Base-by-base conservation (phyloP, 2,888 invertebrate species). In the Andrena praecox region DNA sequence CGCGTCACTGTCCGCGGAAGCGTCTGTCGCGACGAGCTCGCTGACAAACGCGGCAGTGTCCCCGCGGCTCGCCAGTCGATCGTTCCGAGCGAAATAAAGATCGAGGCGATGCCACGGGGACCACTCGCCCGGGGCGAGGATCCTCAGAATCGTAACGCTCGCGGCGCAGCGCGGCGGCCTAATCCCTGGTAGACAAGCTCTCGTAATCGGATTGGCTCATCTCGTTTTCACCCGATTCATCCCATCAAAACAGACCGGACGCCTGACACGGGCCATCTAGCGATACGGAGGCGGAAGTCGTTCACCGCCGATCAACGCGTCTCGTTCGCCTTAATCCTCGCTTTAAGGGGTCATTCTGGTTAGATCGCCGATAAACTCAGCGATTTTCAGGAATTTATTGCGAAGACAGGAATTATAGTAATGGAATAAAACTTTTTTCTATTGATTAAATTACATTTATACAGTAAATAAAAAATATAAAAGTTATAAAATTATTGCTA, bases 171-270 rank as follows among this genome's bases (percentile, higher is more conserved):
- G n/a, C n/a, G n/a, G 16, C 84, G 76, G 62, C 64, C 85, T 87
- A 90, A 89, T 91, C 89, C 87, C 80, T 69, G 79, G 82, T 84
- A 88, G 89, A 90, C 89, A 85, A 90, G 87, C 77, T 68, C 77
- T 79, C 74, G 75, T 89, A 91, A 91, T 91, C 91, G 90, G 88
- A 90, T 90, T 83, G 89, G 79, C 82, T 85, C 86, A 82, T 90
- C 90, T 89, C 84, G 77, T 79, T 77, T 85, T 85, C 90, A 80
- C 71, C 75, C 83, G 87, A 88, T 89, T 89, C 87, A 86, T 88
- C 87, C 86, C 82, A 88, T 91, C 91, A 88, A 89, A 89, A 86
- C 87, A 81, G 84, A 85, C 86, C 77, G 68, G 77, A 64, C 56
- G 29, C n/a, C 60, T 31, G 59, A 54, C 68, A 68, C 64, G 63